Evolutionary conservation across 2,113 vertebrate species (phyloP).

Genomic region (Parotia lawesii): DNA sequence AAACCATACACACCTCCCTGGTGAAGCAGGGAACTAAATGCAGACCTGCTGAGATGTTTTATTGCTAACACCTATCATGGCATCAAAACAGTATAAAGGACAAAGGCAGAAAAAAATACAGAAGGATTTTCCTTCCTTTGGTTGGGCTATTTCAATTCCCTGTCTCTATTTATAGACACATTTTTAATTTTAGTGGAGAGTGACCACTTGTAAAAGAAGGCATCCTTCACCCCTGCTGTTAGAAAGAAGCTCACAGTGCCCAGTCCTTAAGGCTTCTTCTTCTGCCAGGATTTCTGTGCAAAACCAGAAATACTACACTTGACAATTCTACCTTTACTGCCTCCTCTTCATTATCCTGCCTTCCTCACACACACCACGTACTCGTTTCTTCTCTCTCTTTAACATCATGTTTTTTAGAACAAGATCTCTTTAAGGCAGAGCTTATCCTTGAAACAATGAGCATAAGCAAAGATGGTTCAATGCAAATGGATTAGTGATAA

Average conservation of each 20-base stretch:
- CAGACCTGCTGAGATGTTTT: neutral
- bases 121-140: neutral
- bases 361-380: neutral
- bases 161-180: neutral
- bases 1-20: neutral
- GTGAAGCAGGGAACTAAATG: neutral
- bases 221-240: neutral
- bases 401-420: neutral
- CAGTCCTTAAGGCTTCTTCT: neutral
- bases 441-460: neutral
- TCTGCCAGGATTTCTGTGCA: neutral
- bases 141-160: neutral
- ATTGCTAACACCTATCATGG: neutral
- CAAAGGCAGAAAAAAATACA: neutral
- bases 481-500: neutral
- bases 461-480: neutral
- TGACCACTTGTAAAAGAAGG: neutral
- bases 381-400: neutral
- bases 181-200: neutral
- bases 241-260: neutral
- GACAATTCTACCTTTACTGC: neutral
- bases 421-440: neutral
- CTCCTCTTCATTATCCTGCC: neutral
- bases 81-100: neutral
- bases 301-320: neutral